These are phyloP conservation scores for Thumatha senex DNA, from an alignment of 2,888 invertebrate species.

Conservation along the genomic window DNA sequence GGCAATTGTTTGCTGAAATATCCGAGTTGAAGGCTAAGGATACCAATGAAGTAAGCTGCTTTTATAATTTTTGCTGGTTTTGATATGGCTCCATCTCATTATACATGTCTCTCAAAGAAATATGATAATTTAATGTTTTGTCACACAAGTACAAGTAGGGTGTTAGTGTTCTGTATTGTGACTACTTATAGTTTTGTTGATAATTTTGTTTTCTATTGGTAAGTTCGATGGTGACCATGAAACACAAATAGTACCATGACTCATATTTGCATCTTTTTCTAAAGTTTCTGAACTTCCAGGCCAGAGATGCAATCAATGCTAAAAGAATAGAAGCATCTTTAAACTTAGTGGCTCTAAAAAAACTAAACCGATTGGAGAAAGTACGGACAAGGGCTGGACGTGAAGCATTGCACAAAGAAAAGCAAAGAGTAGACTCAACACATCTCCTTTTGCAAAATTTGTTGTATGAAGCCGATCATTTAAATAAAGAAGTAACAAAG, in stretches of 20 bases:
- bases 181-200: too few relatives aligned
- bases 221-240: too few relatives aligned
- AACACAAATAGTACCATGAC: too few relatives aligned
- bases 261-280: too few relatives aligned
- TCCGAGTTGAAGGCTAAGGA: slow-evolving; percentile 85
- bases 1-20: slow-evolving; percentile 87
- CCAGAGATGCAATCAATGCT: slow-evolving; percentile 85
- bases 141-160: too few relatives aligned
- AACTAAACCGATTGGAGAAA: slow-evolving; percentile 95
- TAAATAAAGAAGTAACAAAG: slow-evolving; percentile 97
- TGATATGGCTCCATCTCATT: too few relatives aligned
- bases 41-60: slow-evolving; percentile 81
- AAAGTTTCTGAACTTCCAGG: slow-evolving; percentile 56
- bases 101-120: too few relatives aligned
- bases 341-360: slow-evolving; percentile 92
- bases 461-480: slow-evolving; percentile 95
- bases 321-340: slow-evolving; percentile 89
- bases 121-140: too few relatives aligned
- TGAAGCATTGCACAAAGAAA: slow-evolving; percentile 91
- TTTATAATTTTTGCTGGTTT: neutral
- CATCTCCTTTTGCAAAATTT: slow-evolving; percentile 96
- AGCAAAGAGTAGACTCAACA: slow-evolving; percentile 94
- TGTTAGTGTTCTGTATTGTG: too few relatives aligned
- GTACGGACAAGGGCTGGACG: slow-evolving; percentile 92
- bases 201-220: too few relatives aligned